Evolutionary conservation across 2,888 invertebrate genomes (phyloP), one percentile per base, ranked within the genome.

Genomic region (Dorcus hopei): DNA sequence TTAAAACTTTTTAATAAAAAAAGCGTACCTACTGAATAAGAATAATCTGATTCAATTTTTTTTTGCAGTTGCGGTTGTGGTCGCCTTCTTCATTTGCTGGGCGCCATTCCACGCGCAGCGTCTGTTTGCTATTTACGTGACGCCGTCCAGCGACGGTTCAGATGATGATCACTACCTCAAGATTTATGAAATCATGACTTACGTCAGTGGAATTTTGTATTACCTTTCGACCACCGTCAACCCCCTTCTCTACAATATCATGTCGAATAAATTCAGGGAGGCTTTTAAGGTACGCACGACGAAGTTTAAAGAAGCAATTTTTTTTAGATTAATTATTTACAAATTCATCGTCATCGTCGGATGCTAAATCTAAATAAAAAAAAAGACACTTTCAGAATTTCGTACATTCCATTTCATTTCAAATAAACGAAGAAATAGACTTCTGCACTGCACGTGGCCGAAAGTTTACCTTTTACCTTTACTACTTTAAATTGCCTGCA

Each of bases 21-120:
- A 14, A 14, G 14, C 1, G 14, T 14, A 14, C 14, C 1, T 14
- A 14, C 14, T 14, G 14, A 14, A 14, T 14, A 14, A 14, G 14
- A 14, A 1, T 14, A 14, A 14, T 14, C 1, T 14, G 14, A 14
- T 14, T 14, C 14, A 14, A 14, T 14, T 14, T 65, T 66, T 74
- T 59, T 80, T 81, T 59, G n/a, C 85, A 91, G 91, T 91, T 69
- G 93, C 94, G 56, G 90, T 96, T 3, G 95, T 95, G 58, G 91
- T 93, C 69, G 93, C 95, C 1, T 91, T 92, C 77, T 92, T 91
- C 79, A 81, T 93, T 23, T 94, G 93, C 78, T 93, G 92, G 92
- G 91, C 91, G 0, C 96, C 96, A 1, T 96, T 95, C 79, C 96
- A 97, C 78, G 90, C 93, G 0, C 96, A 97, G 75, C 83, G 97